phyloP scores from a whole-genome alignment of 2,888 invertebrate species.

The Diarsia mendica region DNA sequence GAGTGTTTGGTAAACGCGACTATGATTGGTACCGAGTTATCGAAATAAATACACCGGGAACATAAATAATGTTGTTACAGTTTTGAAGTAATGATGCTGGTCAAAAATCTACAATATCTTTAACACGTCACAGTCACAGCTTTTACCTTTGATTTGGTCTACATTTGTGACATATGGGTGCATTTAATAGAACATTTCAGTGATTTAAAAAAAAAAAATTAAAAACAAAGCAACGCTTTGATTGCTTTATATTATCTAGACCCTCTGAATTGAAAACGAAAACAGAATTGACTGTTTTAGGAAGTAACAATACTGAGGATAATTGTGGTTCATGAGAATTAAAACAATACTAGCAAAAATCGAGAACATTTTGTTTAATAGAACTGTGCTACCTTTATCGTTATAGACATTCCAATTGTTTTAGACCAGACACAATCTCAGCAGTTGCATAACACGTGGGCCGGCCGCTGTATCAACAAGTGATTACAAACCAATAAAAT shows the following conservation, averaged over 20 bases:
- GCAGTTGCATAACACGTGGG: slow-evolving; percentile 16
- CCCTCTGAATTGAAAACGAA: neutral
- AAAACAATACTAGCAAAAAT: neutral
- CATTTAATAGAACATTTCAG: neutral
- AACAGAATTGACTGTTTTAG: neutral
- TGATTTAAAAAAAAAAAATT: no score
- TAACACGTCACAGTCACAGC: no score
- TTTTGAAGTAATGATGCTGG: neutral
- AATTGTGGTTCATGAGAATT: neutral
- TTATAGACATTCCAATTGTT: slow-evolving; percentile 8
- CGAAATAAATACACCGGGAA: neutral
- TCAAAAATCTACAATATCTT: slow-evolving; percentile 2
- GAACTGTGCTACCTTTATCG: neutral
- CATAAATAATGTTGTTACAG: neutral
- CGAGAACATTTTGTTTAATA: neutral
- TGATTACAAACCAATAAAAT: slow-evolving; percentile 57
- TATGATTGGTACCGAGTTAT: slow-evolving; percentile 34
- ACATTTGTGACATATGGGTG: neutral
- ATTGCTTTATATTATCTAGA: no score
- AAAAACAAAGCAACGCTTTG: no score
- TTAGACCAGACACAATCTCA: slow-evolving; percentile 13
- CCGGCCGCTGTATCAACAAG: slow-evolving; percentile 17
- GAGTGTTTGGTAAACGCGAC: slow-evolving; percentile 31
- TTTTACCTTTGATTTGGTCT: neutral
- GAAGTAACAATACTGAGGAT: neutral